phyloP scores from a whole-genome alignment of 2,797 vertebrate genomes.

The Luscinia megarhynchos region DNA sequence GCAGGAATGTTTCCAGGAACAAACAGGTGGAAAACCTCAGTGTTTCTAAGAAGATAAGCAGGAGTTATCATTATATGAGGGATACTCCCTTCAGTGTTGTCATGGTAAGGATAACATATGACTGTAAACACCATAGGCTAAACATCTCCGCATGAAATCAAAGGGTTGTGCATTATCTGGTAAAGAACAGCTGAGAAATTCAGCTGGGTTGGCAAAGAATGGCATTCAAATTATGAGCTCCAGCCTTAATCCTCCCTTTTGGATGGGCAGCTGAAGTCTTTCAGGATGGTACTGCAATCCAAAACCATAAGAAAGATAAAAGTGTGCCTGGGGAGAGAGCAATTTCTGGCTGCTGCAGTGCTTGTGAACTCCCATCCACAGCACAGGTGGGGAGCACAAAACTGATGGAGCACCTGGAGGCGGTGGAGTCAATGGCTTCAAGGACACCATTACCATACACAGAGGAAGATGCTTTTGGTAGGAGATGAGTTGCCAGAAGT shows the following conservation, averaged over 20 bases:
- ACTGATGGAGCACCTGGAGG: not conserved
- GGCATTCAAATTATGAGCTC: constrained; percentile 28
- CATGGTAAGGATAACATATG: constrained; percentile 44
- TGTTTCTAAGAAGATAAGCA: constrained; percentile 47
- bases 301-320: constrained; percentile 34
- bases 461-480: not conserved
- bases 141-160: constrained; percentile 27
- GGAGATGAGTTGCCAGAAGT: not conserved
- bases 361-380: not conserved
- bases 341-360: not conserved
- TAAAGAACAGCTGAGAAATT: constrained; percentile 62
- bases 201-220: constrained; percentile 28
- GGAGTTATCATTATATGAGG: constrained; percentile 32
- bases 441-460: not conserved
- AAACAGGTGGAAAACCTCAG: constrained; percentile 43
- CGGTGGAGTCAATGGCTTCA: not conserved
- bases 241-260: constrained; percentile 40
- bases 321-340: not conserved
- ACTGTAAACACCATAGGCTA: constrained; percentile 44
- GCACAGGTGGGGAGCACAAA: not conserved
- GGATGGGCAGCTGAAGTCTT: constrained; percentile 28
- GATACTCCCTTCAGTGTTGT: constrained; percentile 37
- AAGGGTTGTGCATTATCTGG: constrained; percentile 32
- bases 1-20: constrained; percentile 17
- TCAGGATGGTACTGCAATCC: constrained; percentile 15